These are phyloP conservation scores for Lordiphosa fenestrarum DNA, from an alignment of 2,888 invertebrate species.

Conservation along the genomic window DNA sequence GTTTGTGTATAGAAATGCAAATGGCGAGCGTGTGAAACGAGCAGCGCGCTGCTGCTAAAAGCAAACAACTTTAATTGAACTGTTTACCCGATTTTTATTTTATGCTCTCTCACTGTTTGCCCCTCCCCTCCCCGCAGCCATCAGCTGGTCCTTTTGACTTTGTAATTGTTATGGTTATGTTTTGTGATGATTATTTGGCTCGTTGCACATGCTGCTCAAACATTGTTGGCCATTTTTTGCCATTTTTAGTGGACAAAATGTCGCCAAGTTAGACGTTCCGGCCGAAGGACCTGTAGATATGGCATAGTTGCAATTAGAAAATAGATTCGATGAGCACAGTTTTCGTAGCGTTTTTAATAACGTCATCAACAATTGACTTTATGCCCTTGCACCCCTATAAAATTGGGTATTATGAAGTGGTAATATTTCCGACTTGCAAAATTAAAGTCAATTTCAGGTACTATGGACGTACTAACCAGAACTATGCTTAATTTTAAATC, in stretches of 20 bases:
- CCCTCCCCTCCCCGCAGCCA: neutral
- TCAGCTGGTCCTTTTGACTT: constrained; percentile 33
- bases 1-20: constrained; percentile 15
- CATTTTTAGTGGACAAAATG: constrained; percentile 1
- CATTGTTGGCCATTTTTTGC: constrained; percentile 26
- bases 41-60: constrained; percentile 44
- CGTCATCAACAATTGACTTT: no score
- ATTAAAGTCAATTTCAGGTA: no score
- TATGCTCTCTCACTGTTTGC: constrained; percentile 29
- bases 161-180: constrained; percentile 78
- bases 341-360: no score
- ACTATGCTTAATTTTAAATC: no score
- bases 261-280: no score
- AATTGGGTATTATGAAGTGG: no score
- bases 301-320: no score
- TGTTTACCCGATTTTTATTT: constrained; percentile 75
- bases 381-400: no score
- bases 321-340: no score
- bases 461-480: no score
- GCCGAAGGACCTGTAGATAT: no score
- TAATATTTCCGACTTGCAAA: no score
- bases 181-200: constrained; percentile 76
- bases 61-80: constrained; percentile 76
- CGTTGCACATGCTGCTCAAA: constrained; percentile 58
- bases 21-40: constrained; percentile 66